Conservation (phyloP, 2,888 invertebrate species). For the Yponomeuta sedellus region DNA sequence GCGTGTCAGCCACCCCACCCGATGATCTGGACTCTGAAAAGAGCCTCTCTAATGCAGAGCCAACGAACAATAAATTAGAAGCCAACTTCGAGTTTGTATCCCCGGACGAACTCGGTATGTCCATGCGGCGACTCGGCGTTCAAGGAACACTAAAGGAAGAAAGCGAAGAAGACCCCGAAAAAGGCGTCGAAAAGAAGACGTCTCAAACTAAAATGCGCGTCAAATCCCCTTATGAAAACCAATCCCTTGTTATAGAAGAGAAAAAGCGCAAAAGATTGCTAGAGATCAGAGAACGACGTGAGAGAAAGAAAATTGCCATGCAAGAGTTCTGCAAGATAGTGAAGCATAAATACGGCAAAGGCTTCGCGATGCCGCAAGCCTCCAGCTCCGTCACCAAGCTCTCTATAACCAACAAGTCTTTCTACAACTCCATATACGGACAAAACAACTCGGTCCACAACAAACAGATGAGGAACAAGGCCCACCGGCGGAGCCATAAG, state of each 20-base stretch:
- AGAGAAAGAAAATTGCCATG: constrained; percentile 51
- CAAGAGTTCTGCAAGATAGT: constrained; percentile 48
- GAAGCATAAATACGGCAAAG: constrained; percentile 47
- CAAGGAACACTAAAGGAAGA: constrained; percentile 43
- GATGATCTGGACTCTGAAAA: constrained; percentile 1
- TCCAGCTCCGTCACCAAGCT: constrained; percentile 61
- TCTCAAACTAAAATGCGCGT: constrained; percentile 47
- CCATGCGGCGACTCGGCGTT: constrained; percentile 37
- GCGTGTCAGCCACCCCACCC: background rate
- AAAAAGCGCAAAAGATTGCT: constrained; percentile 55
- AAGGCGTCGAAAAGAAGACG: constrained; percentile 29
- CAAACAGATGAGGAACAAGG: background rate
- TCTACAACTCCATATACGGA: constrained; percentile 66
- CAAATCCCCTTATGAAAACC: constrained; percentile 66
- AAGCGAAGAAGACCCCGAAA: constrained; percentile 34
- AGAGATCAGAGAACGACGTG: constrained; percentile 58
- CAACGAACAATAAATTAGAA: background rate
- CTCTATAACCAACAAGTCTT: constrained; percentile 66
- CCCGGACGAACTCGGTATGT: constrained; percentile 39
- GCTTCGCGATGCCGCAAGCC: constrained; percentile 43
- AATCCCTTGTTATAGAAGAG: constrained; percentile 51
- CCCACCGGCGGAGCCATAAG: background rate
- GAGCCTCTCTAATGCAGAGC: background rate
- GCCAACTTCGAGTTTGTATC: constrained; percentile 23
- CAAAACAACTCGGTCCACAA: constrained; percentile 23